Evolutionary conservation across 2,888 invertebrate genomes (phyloP).

Genomic region (Masnerella sp.): DNA sequence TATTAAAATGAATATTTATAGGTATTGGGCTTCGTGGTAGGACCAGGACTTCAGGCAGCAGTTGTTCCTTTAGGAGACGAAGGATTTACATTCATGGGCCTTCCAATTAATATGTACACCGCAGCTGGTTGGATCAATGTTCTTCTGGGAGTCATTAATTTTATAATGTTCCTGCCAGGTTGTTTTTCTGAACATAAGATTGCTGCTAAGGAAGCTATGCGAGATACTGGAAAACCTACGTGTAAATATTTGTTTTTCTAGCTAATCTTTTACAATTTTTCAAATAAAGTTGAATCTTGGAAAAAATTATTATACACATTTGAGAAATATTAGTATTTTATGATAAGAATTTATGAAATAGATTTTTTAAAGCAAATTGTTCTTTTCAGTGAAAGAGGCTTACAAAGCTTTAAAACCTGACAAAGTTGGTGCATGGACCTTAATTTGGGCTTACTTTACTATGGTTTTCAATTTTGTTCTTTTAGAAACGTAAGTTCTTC

Average conservation of each 20-base stretch:
- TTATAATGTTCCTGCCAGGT: constrained; percentile 85
- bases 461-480: constrained; percentile 92
- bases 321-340: too few species aligned
- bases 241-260: too few species aligned
- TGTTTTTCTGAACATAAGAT: constrained; percentile 87
- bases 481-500: constrained; percentile 83
- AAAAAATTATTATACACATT: too few species aligned
- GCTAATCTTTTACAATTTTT: too few species aligned
- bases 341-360: too few species aligned
- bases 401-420: constrained; percentile 86
- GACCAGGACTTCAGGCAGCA: constrained; percentile 89
- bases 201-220: constrained; percentile 88
- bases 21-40: constrained; percentile 91
- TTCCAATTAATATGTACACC: constrained; percentile 91
- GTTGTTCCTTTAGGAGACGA: constrained; percentile 87
- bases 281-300: too few species aligned
- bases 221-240: constrained; percentile 83
- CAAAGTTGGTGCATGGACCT: constrained; percentile 87
- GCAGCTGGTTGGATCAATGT: constrained; percentile 92
- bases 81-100: constrained; percentile 79
- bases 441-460: constrained; percentile 89
- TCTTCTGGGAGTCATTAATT: constrained; percentile 84
- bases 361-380: too few species aligned
- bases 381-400: constrained; percentile 83
- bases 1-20: too few species aligned